Percentiles rank a stretch among this genome's conserved stretches.
phyloP scores from a whole-genome alignment of 2,888 invertebrate genomes.

The Strigamia maritima region DNA sequence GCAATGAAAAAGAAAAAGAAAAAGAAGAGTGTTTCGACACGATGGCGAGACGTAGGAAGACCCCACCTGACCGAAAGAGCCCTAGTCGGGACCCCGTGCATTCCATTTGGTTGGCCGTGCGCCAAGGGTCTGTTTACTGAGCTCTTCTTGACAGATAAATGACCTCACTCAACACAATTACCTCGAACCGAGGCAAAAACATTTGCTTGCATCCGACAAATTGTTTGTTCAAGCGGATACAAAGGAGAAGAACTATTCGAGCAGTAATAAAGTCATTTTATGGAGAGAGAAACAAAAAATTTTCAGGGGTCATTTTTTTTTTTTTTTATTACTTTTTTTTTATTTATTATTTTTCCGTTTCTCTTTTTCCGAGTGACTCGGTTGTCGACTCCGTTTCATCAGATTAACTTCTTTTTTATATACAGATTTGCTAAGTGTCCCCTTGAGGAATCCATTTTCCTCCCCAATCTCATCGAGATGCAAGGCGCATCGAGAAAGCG shows the following conservation, averaged over 20 bases:
- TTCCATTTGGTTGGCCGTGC: neutral
- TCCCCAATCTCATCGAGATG: neutral
- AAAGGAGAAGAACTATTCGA: neutral
- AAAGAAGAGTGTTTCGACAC: neutral
- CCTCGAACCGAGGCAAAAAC: neutral
- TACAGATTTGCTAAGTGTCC: constrained; percentile 19
- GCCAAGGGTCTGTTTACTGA: constrained; percentile 20
- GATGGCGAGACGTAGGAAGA: neutral
- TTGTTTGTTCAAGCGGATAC: constrained; percentile 5
- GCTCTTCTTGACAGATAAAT: constrained; percentile 27
- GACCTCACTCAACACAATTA: constrained; percentile 24
- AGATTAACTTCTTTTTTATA: constrained; percentile 2
- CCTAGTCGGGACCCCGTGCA: neutral
- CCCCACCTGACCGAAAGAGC: neutral
- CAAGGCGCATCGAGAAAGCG: neutral
- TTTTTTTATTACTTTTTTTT: neutral
- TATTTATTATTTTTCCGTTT: neutral
- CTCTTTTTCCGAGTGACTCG: neutral
- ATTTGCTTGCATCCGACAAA: constrained; percentile 24
- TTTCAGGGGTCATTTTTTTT: neutral
- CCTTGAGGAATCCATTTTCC: constrained; percentile 18
- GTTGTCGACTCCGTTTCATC: neutral
- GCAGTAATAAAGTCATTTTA: neutral
- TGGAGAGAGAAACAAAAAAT: neutral
- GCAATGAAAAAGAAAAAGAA: neutral